A percentile compares a stretch with the other conserved stretches of the same genome.
Evolutionary conservation across 2,113 vertebrate species (phyloP).

Genomic region (Campylomormyrus tamandua): DNA sequence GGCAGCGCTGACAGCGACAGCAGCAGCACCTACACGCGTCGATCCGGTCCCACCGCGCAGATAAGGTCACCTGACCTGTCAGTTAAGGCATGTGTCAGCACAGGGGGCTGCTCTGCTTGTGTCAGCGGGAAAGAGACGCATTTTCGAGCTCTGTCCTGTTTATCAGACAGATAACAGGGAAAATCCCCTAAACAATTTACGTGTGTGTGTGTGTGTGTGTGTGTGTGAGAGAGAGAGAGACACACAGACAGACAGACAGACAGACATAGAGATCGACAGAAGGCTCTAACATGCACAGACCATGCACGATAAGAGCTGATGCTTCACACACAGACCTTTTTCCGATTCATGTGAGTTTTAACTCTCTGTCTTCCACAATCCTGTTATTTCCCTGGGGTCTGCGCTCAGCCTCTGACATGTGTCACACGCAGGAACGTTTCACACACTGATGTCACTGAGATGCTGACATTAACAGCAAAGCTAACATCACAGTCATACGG

Average conservation of each 20-base stretch:
- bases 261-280: background rate
- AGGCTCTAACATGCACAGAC: background rate
- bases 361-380: background rate
- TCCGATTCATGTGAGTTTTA: background rate
- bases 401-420: background rate
- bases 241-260: background rate
- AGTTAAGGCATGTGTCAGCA: background rate
- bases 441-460: background rate
- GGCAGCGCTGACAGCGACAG: background rate
- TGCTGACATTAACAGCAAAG: background rate
- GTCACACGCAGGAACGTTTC: background rate
- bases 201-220: background rate
- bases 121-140: background rate
- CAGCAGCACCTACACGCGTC: background rate
- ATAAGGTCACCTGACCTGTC: background rate
- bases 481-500: background rate
- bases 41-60: background rate
- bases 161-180: background rate
- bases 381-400: background rate
- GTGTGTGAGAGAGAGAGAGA: background rate
- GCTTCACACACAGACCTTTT: background rate
- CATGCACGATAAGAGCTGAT: background rate
- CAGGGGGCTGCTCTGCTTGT: background rate
- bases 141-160: background rate
- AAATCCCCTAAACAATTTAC: background rate